These are phyloP conservation scores for Baryphthengus martii DNA, from an alignment of 2,113 vertebrate species.

Conservation along the genomic window DNA sequence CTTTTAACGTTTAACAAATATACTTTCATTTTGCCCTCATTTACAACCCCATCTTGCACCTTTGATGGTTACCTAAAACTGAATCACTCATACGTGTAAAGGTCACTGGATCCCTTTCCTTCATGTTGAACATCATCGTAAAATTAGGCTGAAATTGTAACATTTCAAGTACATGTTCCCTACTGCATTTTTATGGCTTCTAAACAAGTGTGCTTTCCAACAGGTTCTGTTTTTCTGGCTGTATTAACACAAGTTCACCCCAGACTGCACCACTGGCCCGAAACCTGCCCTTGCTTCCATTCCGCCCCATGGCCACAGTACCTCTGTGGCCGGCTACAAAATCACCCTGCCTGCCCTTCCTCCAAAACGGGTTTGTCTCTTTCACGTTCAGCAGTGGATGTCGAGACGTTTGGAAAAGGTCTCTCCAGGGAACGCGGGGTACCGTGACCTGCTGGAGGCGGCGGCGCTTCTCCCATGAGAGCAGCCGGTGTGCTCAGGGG, in stretches of 20 bases:
- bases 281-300: too few relatives aligned
- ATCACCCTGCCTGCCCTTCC: not conserved
- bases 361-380: too few relatives aligned
- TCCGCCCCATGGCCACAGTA: too few relatives aligned
- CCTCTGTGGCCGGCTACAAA: not conserved
- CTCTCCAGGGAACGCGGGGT: accelerated
- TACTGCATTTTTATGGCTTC: not conserved
- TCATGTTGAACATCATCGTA: not conserved
- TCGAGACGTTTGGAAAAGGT: not conserved
- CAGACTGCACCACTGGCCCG: accelerated
- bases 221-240: not conserved
- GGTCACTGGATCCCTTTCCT: not conserved
- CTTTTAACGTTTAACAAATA: not conserved
- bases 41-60: accelerated
- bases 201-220: accelerated
- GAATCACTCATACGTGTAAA: accelerated
- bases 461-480: accelerated
- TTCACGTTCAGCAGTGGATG: not conserved
- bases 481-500: too few relatives aligned
- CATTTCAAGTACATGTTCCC: too few relatives aligned
- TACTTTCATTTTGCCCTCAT: not conserved
- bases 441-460: accelerated
- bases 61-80: not conserved
- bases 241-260: too few relatives aligned
- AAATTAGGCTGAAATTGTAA: not conserved